Evolutionary conservation across 2,888 invertebrate species (phyloP).

Genomic region (Phengaris alcon): DNA sequence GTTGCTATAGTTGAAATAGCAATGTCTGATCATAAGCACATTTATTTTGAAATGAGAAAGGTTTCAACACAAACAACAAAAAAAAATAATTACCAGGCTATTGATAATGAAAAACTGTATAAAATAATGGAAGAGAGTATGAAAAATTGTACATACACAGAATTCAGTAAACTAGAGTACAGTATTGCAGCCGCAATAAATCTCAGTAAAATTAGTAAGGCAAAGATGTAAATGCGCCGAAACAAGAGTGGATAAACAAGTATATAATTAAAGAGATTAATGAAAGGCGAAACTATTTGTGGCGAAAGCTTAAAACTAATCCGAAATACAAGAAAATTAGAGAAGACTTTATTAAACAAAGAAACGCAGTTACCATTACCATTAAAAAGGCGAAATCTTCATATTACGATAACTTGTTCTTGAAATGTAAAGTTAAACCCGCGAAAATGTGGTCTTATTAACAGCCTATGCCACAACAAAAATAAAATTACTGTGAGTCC

Average conservation of each 20-base stretch:
- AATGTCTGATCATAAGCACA: constrained; percentile 32
- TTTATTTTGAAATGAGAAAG: constrained; percentile 32
- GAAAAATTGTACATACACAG: not conserved
- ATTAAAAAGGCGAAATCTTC: too few relatives aligned
- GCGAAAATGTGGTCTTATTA: constrained; percentile 6
- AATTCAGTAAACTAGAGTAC: not conserved
- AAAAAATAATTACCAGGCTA: not conserved
- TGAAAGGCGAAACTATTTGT: not conserved
- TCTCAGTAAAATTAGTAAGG: not conserved
- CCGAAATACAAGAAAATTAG: not conserved
- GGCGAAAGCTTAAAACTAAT: not conserved
- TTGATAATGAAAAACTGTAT: not conserved
- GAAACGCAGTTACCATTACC: too few relatives aligned
- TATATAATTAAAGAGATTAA: not conserved
- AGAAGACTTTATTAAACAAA: not conserved
- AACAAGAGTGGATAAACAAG: not conserved
- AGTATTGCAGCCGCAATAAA: not conserved
- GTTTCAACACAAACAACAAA: not conserved
- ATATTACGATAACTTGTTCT: too few relatives aligned
- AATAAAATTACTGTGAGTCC: constrained; percentile 31
- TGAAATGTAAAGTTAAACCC: too few relatives aligned
- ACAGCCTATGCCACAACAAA: constrained; percentile 25
- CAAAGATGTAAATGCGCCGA: not conserved
- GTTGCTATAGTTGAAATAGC: constrained; percentile 5
- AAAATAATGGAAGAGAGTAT: not conserved